Conservation (phyloP, 2,113 vertebrate species). For the Gymnogyps californianus region DNA sequence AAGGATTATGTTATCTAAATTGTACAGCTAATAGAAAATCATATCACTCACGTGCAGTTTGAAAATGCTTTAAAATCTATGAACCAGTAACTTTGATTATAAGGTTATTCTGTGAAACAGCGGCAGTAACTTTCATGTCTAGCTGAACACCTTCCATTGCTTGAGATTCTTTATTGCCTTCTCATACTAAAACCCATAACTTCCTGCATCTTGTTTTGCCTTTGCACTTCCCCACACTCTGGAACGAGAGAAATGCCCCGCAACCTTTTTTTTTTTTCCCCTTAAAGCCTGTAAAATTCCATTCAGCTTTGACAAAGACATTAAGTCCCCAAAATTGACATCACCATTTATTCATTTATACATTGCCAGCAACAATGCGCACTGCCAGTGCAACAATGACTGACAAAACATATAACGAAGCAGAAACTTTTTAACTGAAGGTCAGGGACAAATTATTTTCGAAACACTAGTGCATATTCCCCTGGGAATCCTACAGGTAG, state of each 20-base stretch:
- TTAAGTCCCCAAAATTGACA: neutral
- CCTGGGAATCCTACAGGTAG: neutral
- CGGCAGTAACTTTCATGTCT: neutral
- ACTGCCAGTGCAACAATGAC: neutral
- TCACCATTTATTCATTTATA: neutral
- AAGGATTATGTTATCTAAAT: neutral
- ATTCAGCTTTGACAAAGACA: neutral
- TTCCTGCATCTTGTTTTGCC: neutral
- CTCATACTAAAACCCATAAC: neutral
- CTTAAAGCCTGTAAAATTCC: neutral
- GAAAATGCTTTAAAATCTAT: neutral
- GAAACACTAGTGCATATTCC: neutral
- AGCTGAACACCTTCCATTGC: neutral
- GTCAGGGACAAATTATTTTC: neutral
- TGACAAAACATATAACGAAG: neutral
- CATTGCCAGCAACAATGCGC: neutral
- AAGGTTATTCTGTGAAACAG: neutral
- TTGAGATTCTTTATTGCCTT: neutral
- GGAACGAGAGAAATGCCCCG: neutral
- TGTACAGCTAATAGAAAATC: neutral
- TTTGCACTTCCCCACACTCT: neutral
- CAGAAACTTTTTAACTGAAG: neutral
- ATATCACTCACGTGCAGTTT: fast-evolving
- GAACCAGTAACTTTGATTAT: neutral
- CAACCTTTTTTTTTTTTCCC: neutral